Evolutionary conservation across 2,888 invertebrate species (phyloP), one percentile per base, ranked within the genome.

Genomic region (Synergus itoensis): DNA sequence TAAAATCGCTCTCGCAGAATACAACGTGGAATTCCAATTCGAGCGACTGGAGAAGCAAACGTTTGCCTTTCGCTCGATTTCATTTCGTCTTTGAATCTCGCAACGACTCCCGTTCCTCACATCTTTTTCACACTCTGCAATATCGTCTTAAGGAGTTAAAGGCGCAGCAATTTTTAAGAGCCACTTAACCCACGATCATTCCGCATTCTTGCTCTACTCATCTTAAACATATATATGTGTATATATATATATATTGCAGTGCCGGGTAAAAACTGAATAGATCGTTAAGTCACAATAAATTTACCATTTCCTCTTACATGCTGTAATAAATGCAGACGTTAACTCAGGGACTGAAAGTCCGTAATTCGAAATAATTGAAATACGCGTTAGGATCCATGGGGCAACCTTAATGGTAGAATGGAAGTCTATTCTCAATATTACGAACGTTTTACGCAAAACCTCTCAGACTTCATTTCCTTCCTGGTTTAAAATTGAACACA

Each of bases 51-150:
- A 14, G 53, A 73, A 73, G 73, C 53, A 53, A 73, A 73, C 73
- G 73, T 73, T 73, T 73, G 18, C 73, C 9, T 73, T 73, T 73
- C 73, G 73, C 36, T 73, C 73, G 73, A 73, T 73, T 73, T 73
- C 73, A 73, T 53, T 53, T 53, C 73, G 36, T 53, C 53, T 53
- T 73, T 53, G 28, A 73, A 53, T 73, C 48, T 21, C 36, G 73
- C 53, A 73, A 73, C 28, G 45, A 48, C 14, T 53, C 69, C n/a
- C n/a, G 16, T 48, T 73, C n/a, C 53, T 53, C 36, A 28, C 48
- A 48, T 73, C 69, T n/a, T 48, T 53, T 65, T 48, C 21, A 21
- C 21, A 21, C 60, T 28, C 36, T 73, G 53, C 73, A 73, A 73
- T 73, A 73, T 73, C 73, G 53, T 53, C 73, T 73, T 73, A 73